Base-by-base conservation (phyloP, 2,113 vertebrate genomes). In the Excalfactoria chinensis region DNA sequence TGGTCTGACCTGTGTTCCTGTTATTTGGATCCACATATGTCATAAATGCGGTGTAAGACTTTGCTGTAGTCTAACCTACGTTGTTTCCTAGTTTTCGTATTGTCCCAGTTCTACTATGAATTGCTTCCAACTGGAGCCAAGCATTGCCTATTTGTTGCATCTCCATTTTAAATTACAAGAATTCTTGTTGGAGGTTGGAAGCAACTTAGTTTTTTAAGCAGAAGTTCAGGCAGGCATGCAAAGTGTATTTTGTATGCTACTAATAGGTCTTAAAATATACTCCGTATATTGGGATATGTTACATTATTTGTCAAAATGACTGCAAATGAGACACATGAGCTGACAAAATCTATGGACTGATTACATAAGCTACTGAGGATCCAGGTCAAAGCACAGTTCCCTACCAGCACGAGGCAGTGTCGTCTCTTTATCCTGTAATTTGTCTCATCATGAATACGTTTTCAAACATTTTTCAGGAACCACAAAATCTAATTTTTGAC, bases 361-460 rank as follows among this genome's bases (percentile, higher is more conserved):
- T 84, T 89, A 69, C 30, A 69, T 68, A 91, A 93, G n/a, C 76
- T 86, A 60, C 26, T 0, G 2, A 75, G 69, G 93, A 93, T 83
- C 26, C 89, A 93, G 60, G 48, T 91, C 71, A 93, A 88, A 88
- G 48, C 51, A 89, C 79, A 95, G 80, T 77, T 3, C 0, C 60
- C 44, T 64, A 46, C 51, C 35, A 56, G 43, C 63, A 71, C 68
- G 13, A 83, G 56, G 64, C 43, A 70, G 16, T 40, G 40, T 78
- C 69, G 89, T 88, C 51, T 85, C 44, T 66, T 93, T 88, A 41
- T 71, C 64, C 60, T 80, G 2, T 64, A 55, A 82, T 77, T 67
- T 79, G 10, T 46, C 10, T 90, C 67, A 79, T 78, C 64, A 60
- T 56, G 86, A 71, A 77, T 62, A 74, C 15, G 11, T 71, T 95